These are phyloP conservation scores for Chaetodon trifasciatus DNA, from an alignment of 2,797 vertebrate species.

Conservation along the genomic window DNA sequence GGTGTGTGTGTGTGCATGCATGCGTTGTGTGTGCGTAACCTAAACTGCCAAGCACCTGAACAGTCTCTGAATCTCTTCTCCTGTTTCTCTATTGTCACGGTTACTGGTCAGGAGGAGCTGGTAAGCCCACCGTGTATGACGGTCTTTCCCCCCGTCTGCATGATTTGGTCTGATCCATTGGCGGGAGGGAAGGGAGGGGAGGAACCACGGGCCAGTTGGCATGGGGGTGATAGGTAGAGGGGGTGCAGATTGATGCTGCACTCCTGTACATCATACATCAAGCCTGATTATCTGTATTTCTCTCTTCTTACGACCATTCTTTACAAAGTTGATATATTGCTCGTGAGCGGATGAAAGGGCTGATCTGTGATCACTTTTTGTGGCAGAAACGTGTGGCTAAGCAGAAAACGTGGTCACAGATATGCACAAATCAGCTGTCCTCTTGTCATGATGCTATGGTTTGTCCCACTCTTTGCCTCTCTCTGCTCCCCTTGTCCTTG, in stretches of 20 bases:
- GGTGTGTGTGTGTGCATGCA: constrained; percentile 7
- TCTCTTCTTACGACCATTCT: constrained; percentile 25
- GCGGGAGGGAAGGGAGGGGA: constrained; percentile 30
- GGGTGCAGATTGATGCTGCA: constrained; percentile 29
- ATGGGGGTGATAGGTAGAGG: constrained; percentile 61
- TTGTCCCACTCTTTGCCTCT: constrained; percentile 38
- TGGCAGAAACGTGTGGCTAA: neutral
- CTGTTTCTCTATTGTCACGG: constrained; percentile 72
- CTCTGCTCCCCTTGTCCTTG: constrained; percentile 3
- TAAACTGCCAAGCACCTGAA: constrained; percentile 62
- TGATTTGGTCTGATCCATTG: constrained; percentile 70
- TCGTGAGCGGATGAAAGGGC: constrained; percentile 55
- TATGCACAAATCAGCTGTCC: constrained; percentile 49
- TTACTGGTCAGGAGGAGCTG: constrained; percentile 82
- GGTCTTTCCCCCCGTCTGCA: constrained; percentile 60
- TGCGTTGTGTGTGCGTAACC: constrained; percentile 12
- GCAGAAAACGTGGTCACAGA: constrained; percentile 17
- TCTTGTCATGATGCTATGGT: constrained; percentile 38
- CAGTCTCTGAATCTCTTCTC: constrained; percentile 73
- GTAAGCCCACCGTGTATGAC: constrained; percentile 74
- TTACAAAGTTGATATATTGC: constrained; percentile 42
- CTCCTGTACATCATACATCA: constrained; percentile 19
- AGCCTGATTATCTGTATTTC: constrained; percentile 34
- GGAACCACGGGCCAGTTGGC: constrained; percentile 54
- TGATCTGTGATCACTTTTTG: constrained; percentile 44